phyloP scores from a whole-genome alignment of 2,888 invertebrate species.

The Oscheius myriophilus region DNA sequence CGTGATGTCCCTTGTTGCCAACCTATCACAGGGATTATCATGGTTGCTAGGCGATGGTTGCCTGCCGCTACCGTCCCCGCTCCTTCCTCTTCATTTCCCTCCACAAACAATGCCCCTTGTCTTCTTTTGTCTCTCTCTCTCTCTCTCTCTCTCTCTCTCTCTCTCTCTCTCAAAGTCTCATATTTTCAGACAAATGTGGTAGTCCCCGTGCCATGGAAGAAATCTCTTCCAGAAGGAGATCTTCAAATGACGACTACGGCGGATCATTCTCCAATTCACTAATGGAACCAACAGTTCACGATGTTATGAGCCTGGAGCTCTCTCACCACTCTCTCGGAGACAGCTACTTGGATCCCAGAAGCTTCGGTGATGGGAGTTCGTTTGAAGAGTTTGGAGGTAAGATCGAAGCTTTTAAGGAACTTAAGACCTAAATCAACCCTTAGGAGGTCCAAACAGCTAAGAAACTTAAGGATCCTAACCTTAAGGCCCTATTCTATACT shows the following conservation, averaged over 20 bases:
- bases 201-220: constrained; percentile 25
- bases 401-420: not conserved
- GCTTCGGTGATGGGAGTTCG: constrained; percentile 32
- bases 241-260: constrained; percentile 25
- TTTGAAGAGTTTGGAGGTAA: constrained; percentile 23
- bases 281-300: constrained; percentile 37
- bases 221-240: constrained; percentile 27
- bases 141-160: constrained; percentile 8
- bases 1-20: not conserved
- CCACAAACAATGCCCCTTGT: not conserved
- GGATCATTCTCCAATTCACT: constrained; percentile 16
- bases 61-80: not conserved
- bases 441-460: not conserved
- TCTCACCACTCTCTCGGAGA: constrained; percentile 30
- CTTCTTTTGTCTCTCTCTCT: constrained; percentile 5
- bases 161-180: not conserved
- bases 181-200: constrained; percentile 23
- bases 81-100: not conserved
- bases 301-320: constrained; percentile 38
- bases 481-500: too few species aligned
- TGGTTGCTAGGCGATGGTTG: constrained; percentile 18
- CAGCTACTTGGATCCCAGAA: constrained; percentile 34
- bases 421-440: not conserved
- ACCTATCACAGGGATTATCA: constrained; percentile 15
- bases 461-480: too few species aligned